A percentile compares a stretch with the other conserved stretches of the same genome.
Evolutionary conservation across 2,888 invertebrate genomes (phyloP).

Genomic region (Neoaliturus tenellus): DNA sequence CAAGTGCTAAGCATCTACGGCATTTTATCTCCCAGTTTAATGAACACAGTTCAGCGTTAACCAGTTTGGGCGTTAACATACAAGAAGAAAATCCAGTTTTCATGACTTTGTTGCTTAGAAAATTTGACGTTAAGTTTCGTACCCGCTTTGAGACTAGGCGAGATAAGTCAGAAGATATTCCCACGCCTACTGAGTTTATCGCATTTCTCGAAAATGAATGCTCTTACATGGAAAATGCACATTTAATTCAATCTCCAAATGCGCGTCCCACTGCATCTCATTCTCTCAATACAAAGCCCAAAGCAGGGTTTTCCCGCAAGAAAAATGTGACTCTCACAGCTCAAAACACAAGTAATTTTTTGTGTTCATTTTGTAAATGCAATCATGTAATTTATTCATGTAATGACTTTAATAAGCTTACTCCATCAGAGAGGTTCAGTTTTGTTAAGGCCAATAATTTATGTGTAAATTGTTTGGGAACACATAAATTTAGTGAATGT

Average conservation of each 20-base stretch:
- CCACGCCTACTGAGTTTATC: slow-evolving; percentile 27
- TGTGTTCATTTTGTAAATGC: slow-evolving; percentile 26
- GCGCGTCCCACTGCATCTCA: background rate
- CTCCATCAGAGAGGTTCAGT: background rate
- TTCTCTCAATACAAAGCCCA: no score
- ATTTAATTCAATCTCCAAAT: slow-evolving; percentile 9
- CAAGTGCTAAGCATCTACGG: slow-evolving; percentile 17
- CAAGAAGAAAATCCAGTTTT: slow-evolving; percentile 23
- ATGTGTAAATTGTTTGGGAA: slow-evolving; percentile 24
- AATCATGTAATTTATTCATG: background rate
- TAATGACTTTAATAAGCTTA: slow-evolving; percentile 3
- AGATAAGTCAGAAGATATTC: background rate
- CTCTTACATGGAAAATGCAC: no score
- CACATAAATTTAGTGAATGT: slow-evolving; percentile 28
- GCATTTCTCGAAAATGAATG: slow-evolving; percentile 19
- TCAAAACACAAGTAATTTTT: slow-evolving; percentile 19
- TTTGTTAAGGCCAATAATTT: slow-evolving; percentile 19
- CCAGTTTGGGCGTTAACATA: background rate
- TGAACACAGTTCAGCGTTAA: no score
- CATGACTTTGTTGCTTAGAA: slow-evolving; percentile 20
- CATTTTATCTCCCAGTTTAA: no score
- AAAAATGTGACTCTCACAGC: slow-evolving; percentile 28
- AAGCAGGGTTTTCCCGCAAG: background rate
- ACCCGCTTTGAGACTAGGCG: slow-evolving; percentile 32
- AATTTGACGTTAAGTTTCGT: background rate